Conservation (phyloP, 2,797 vertebrate genomes). For the Chlorospingus flavigularis region DNA sequence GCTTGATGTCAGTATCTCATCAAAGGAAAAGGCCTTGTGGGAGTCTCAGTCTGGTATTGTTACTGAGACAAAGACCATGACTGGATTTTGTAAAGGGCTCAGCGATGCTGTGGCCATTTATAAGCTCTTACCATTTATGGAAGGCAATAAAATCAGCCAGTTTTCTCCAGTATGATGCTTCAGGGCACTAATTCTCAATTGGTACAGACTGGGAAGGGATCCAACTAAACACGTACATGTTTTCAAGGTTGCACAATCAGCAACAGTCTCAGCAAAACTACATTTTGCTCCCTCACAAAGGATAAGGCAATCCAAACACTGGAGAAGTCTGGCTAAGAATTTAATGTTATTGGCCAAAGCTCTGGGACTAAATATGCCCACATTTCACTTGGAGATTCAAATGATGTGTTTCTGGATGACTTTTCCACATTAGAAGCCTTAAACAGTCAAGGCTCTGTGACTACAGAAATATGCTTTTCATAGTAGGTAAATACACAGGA, state of each 20-base stretch:
- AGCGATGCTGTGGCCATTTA: not conserved
- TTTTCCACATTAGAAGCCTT: constrained; percentile 37
- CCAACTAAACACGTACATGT: not conserved
- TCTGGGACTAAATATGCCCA: not conserved
- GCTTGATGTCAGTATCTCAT: not conserved
- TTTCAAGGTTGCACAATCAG: constrained; percentile 13
- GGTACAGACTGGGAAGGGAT: constrained; percentile 9
- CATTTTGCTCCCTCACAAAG: not conserved
- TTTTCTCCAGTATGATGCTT: not conserved
- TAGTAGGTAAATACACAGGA: not conserved
- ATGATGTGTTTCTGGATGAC: constrained; percentile 48
- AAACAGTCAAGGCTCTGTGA: constrained; percentile 35
- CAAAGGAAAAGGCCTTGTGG: constrained; percentile 1
- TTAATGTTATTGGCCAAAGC: not conserved
- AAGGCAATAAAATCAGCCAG: not conserved
- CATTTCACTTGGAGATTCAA: constrained; percentile 8
- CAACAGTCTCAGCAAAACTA: not conserved
- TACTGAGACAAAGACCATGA: not conserved
- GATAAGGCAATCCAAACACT: not conserved
- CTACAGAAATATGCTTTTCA: constrained; percentile 26
- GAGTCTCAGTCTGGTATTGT: constrained; percentile 19
- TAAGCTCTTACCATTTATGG: not conserved
- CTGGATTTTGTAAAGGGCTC: not conserved
- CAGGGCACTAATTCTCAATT: not conserved
- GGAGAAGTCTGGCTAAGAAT: not conserved